Percentiles rank a stretch among this genome's conserved stretches.
Evolutionary conservation across 2,113 vertebrate genomes (phyloP).

Genomic region (Trinectes maculatus): DNA sequence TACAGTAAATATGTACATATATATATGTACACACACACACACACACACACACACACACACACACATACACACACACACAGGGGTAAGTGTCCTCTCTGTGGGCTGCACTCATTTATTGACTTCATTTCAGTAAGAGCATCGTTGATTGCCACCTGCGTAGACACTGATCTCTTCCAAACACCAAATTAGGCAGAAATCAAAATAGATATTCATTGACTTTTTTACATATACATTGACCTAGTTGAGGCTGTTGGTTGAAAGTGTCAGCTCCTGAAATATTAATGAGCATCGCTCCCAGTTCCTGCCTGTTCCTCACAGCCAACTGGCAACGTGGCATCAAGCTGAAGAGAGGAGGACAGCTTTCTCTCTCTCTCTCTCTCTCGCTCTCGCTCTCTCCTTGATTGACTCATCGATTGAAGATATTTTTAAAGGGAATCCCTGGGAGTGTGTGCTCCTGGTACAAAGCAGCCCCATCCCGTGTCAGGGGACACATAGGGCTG

Average conservation of each 20-base stretch:
- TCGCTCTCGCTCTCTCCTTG: conserved; percentile 84
- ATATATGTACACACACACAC: too few relatives aligned
- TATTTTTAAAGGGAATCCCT: conserved; percentile 88
- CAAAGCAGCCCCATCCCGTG: conserved; percentile 81
- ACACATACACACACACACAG: too few relatives aligned
- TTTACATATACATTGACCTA: conserved; percentile 88
- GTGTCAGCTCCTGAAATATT: conserved; percentile 86
- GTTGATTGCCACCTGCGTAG: conserved; percentile 73
- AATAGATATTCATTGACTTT: conserved; percentile 80
- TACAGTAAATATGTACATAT: too few relatives aligned
- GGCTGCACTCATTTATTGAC: conserved; percentile 47
- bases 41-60: too few relatives aligned
- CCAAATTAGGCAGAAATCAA: conserved; percentile 75
- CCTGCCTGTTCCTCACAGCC: conserved; percentile 82
- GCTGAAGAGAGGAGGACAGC: conserved; percentile 79
- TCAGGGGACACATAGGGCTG: conserved; percentile 78
- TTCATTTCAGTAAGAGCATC: conserved; percentile 52
- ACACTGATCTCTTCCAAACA: conserved; percentile 70
- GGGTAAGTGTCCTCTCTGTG: conserved; percentile 26
- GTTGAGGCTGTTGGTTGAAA: conserved; percentile 84
- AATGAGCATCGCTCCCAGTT: conserved; percentile 84
- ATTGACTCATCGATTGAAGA: conserved; percentile 90
- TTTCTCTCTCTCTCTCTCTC: too few relatives aligned
- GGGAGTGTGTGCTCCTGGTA: conserved; percentile 83
- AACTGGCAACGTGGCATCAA: conserved; percentile 85